Evolutionary conservation across 2,113 vertebrate genomes (phyloP), one percentile per base, ranked within the genome.

Genomic region (Equus przewalskii): DNA sequence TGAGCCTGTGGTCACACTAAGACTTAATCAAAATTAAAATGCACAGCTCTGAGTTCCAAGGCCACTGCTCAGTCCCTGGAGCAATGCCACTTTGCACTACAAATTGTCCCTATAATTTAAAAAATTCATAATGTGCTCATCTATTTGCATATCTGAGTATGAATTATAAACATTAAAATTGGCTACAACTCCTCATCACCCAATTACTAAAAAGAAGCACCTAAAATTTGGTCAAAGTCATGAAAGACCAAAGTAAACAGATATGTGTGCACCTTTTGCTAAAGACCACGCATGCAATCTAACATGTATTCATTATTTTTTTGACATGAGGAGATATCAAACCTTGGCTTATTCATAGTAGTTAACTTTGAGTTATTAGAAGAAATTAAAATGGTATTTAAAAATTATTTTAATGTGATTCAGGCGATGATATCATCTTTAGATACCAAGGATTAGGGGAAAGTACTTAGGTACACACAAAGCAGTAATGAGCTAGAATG

Each of bases 111-210:
- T 94, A 87, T 96, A 95, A 96, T 96, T 97, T 89, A 0, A 96
- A 98, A 96, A 98, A 96, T 86, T 89, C 97, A 97, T 98, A 93
- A 94, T 79, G 62, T 94, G 72, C 24, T 97, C 90, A 92, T 96
- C 36, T 76, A 93, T 98, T 97, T 98, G 92, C 97, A 97, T 97
- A 98, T 98, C 72, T 96, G 75, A 95, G 92, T 94, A 96, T 96
- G 26, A 98, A 97, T 94, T 94, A 92, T 76, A 97, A 96, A 96
- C 84, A 97, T 97, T 98, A 97, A 97, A 97, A 96, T 94, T 97
- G 72, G 60, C 91, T 96, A 96, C 87, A 98, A 95, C 49, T 84
- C 94, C 60, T 93, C 92, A 96, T 95, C 92, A 94, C 87, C 87
- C 92, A 94, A 28, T 96, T 97, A 96, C 87, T 95, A 97, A 92